phyloP scores from a whole-genome alignment of 2,888 invertebrate genomes.

The Drosophila diplacantha region DNA sequence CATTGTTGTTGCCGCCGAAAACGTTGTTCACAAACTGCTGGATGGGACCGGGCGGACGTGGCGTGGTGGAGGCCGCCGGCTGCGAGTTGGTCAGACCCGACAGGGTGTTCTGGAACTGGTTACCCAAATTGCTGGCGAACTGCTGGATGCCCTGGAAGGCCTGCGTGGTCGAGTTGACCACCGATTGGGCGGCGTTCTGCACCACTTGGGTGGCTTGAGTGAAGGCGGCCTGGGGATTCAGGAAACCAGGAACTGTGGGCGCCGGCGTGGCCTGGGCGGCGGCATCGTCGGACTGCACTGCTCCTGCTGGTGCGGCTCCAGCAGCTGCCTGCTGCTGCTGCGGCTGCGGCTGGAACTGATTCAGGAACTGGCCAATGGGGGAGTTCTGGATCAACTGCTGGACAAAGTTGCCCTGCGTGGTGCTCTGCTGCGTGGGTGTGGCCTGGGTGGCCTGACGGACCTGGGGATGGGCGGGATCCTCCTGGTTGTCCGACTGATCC shows the following conservation, averaged over 20 bases:
- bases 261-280: constrained; percentile 45
- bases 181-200: constrained; percentile 65
- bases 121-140: constrained; percentile 69
- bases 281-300: constrained; percentile 47
- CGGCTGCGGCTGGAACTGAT: constrained; percentile 60
- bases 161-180: constrained; percentile 69
- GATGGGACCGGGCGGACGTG: constrained; percentile 74
- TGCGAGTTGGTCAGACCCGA: constrained; percentile 66
- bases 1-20: constrained; percentile 66
- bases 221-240: constrained; percentile 65
- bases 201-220: constrained; percentile 64
- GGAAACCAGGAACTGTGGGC: constrained; percentile 67
- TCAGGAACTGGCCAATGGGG: constrained; percentile 73
- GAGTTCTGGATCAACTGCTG: constrained; percentile 74
- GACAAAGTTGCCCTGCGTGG: constrained; percentile 70
- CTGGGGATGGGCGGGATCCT: constrained; percentile 39
- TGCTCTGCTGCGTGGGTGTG: constrained; percentile 59
- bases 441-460: constrained; percentile 72
- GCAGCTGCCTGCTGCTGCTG: constrained; percentile 16
- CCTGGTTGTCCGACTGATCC: constrained; percentile 7
- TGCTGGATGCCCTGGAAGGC: constrained; percentile 74
- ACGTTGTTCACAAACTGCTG: constrained; percentile 73
- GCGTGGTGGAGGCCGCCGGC: constrained; percentile 61
- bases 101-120: constrained; percentile 70
- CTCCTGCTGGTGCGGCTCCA: constrained; percentile 2